Evolutionary conservation across 2,888 invertebrate species (phyloP), one percentile per base, ranked within the genome.

Genomic region (Lochmaea capreae): DNA sequence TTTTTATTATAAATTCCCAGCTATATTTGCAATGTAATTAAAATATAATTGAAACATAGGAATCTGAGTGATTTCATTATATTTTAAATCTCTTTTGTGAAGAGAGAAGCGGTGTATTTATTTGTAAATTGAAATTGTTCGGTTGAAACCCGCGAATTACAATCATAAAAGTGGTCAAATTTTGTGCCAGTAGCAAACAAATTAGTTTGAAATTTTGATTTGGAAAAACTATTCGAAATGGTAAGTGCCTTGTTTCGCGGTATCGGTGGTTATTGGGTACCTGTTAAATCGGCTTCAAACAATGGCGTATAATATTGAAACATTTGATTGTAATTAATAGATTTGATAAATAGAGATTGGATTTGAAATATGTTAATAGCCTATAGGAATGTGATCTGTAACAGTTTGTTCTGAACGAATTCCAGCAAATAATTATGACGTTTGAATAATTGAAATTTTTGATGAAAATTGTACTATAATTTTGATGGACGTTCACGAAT

Each of bases 51-150:
- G 67, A 68, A 75, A 73, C 72, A 65, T 54, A 69, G 76, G 71
- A 71, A 77, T 77, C 72, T 75, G 67, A 74, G 70, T 74, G 71
- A 77, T 77, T 77, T 75, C 70, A 72, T 75, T 70, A 42, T 54
- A 74, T 59, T 65, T 54, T 67, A 49, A 70, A 72, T 42, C 46
- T 65, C 62, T 57, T 57, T 58, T 58, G 70, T 71, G 57, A 62
- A 67, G 58, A 65, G 67, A 46, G 67, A 59, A 65, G 18, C 18
- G 14, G 46, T 65, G 58, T 65, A 39, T 62, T 33, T 33, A 70
- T 74, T 75, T 68, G 39, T 33, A 74, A 72, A 71, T 74, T 73
- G 67, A 74, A 54, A 74, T 74, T 72, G 69, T 58, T 74, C 73
- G 73, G 67, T 62, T 61, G 16, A 59, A 65, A 43, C 69, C 77